Evolutionary conservation across 2,797 vertebrate genomes (phyloP), one percentile per base, ranked within the genome.

Genomic region (Enoplosus armatus): DNA sequence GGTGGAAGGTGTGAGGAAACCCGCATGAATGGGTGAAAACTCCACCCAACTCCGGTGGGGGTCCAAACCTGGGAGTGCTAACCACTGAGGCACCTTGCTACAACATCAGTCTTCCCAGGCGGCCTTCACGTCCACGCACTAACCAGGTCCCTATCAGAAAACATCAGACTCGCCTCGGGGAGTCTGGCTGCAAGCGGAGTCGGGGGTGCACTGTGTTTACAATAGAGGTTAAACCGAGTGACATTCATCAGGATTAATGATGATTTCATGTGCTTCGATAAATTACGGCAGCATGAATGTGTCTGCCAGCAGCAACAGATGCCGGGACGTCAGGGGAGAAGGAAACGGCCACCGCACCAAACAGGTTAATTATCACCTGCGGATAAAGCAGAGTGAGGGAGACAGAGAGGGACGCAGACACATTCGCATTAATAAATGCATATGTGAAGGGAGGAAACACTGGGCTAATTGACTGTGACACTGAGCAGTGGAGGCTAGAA

Each of bases 331-430:
- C 89, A 66, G 54, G 76, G 71, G 80, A 65, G 61, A 70, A 31
- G 48, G 2, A 33, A 69, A 62, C 50, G 26, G 80, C 84, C 79
- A 55, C 53, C 14, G 20, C n/a, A 83, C 73, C 85, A 75, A n/a
- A 75, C 83, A 90, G 87, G 88, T 91, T 90, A 85, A 89, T 93
- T 87, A 92, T 88, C 63, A 90, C 87, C 86, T 81, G 80, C 50
- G 39, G 80, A 80, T 69, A 69, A 39, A 73, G 43, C n/a, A 37
- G 35, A 73, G 31, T 3, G 15, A 71, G 26, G 62, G 27, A 60
- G 33, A 76, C 53, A 60, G 75, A 66, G 43, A 48, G 43, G 16
- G 3, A 37, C 15, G 48, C 54, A 58, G 62, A 15, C 43, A 48
- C 29, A 59, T 59, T 70, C 50, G 47, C 37, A 66, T 72, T 80